A percentile compares a stretch with the other conserved stretches of the same genome.
These are phyloP conservation scores for Ceyx erithaca DNA, from an alignment of 2,797 vertebrate genomes.

Conservation along the genomic window DNA sequence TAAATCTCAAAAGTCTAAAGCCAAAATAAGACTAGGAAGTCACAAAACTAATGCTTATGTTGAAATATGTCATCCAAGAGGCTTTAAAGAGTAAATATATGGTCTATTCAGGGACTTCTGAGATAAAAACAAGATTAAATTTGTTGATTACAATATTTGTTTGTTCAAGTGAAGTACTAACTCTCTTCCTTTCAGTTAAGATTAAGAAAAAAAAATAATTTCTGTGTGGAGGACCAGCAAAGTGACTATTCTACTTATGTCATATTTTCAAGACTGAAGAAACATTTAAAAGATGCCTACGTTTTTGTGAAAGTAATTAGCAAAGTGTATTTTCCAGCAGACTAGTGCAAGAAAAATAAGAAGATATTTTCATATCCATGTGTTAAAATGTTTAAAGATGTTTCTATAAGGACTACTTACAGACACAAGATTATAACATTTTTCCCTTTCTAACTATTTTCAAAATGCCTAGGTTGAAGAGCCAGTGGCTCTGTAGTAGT, in stretches of 20 bases:
- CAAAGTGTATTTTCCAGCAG: neutral
- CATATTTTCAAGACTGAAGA: neutral
- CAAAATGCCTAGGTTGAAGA: neutral
- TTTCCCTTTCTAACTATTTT: neutral
- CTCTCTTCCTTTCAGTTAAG: neutral
- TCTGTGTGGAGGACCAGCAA: neutral
- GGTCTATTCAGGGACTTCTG: conserved; percentile 1
- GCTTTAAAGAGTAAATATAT: conserved; percentile 14
- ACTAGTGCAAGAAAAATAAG: neutral
- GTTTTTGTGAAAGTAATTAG: neutral
- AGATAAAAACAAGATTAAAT: neutral
- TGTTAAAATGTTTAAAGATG: neutral
- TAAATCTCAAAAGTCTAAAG: neutral
- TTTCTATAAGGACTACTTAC: neutral
- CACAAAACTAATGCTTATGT: neutral
- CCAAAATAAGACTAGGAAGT: neutral
- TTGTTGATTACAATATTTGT: conserved; percentile 33
- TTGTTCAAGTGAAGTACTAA: neutral
- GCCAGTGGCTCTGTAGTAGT: neutral
- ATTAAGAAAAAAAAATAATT: neutral
- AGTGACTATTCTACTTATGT: neutral
- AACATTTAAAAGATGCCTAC: neutral
- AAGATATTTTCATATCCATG: neutral
- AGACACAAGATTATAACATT: neutral
- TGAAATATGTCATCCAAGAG: conserved; percentile 3